A percentile compares a stretch with the other conserved stretches of the same genome.
Conservation (phyloP, 2,113 vertebrate genomes). For the Pseudopipra pipra region DNA sequence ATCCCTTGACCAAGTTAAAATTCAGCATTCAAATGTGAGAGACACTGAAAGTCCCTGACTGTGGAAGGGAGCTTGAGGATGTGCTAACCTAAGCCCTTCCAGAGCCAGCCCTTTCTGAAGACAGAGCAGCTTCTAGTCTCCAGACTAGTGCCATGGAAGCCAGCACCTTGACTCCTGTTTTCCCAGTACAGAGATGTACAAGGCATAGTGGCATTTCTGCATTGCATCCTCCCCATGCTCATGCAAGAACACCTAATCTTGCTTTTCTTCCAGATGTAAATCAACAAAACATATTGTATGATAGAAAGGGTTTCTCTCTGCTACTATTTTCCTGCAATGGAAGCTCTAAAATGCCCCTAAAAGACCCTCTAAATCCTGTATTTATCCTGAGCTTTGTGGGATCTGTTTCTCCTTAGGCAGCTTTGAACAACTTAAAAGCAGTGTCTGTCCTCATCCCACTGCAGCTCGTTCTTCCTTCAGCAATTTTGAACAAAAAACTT, state of each 20-base stretch:
- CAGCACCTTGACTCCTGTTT: not conserved
- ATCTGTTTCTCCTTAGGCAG: not conserved
- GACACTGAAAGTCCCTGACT: not conserved
- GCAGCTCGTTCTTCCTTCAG: not conserved
- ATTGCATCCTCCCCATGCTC: not conserved
- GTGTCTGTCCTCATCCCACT: not conserved
- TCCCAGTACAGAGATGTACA: not conserved
- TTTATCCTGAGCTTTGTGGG: not conserved
- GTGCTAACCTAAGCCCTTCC: not conserved
- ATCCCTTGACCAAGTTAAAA: not conserved
- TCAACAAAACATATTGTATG: not conserved
- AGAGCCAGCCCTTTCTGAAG: not conserved
- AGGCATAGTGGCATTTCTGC: not conserved
- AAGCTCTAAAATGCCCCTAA: not conserved
- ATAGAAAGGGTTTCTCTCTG: not conserved
- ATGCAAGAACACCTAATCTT: not conserved
- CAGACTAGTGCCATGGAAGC: fast-evolving
- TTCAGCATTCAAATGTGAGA: not conserved
- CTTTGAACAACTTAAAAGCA: not conserved
- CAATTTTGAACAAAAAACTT: not conserved
- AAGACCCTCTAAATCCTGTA: not conserved
- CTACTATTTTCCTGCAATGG: not conserved
- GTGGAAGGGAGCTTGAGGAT: not conserved
- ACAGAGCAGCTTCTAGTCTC: not conserved
- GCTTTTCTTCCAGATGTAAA: not conserved